Conservation (phyloP, 2,888 invertebrate species). For the Exocentrus adspersus region DNA sequence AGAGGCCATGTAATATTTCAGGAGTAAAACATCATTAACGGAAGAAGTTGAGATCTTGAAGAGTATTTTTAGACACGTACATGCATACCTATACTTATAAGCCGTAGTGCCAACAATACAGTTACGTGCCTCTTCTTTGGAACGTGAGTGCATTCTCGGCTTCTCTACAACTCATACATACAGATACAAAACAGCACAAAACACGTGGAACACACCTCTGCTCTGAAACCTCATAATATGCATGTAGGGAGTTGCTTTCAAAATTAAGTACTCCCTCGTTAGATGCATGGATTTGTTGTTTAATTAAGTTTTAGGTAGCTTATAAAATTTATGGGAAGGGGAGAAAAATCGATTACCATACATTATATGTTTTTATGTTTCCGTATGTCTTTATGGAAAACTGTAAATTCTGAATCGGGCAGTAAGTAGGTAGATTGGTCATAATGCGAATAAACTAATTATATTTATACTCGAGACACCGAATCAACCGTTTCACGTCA, state of each 20-base stretch:
- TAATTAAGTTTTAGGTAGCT: conserved; percentile 3
- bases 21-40: conserved; percentile 21
- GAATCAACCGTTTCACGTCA: no score
- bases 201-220: not conserved
- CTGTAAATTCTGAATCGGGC: no score
- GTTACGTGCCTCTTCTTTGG: conserved; percentile 24
- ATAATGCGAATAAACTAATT: no score
- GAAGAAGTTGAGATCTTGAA: conserved; percentile 26
- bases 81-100: no score
- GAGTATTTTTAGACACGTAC: conserved; percentile 21
- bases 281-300: not conserved
- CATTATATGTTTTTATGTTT: no score
- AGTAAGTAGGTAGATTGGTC: no score
- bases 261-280: not conserved
- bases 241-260: not conserved
- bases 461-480: no score
- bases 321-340: not conserved
- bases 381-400: no score
- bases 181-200: conserved; percentile 12
- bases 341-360: not conserved
- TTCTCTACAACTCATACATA: conserved; percentile 6
- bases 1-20: conserved; percentile 5
- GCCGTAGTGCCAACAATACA: conserved; percentile 15
- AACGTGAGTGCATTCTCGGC: conserved; percentile 20
- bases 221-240: not conserved